These are phyloP conservation scores for Periparus ater DNA, from an alignment of 2,797 vertebrate genomes.

Conservation along the genomic window DNA sequence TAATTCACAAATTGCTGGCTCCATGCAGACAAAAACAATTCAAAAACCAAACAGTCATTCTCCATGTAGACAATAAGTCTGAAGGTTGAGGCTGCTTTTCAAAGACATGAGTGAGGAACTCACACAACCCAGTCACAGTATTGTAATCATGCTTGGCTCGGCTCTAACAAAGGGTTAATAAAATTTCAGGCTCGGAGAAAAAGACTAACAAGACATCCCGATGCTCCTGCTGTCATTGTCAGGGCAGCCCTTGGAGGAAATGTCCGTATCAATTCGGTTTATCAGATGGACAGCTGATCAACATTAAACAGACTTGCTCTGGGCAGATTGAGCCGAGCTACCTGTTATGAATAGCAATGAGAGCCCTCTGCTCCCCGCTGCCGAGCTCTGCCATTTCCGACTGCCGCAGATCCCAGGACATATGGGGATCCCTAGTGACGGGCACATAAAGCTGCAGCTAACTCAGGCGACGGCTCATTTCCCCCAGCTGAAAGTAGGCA, in stretches of 20 bases:
- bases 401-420: conserved; percentile 75
- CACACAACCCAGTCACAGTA: not conserved
- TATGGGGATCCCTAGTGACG: conserved; percentile 82
- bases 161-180: conserved; percentile 73
- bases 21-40: not conserved
- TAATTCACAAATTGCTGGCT: not conserved
- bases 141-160: not conserved
- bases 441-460: conserved; percentile 77
- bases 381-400: conserved; percentile 62
- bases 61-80: not conserved
- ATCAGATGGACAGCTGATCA: conserved; percentile 81
- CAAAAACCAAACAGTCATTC: not conserved
- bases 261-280: conserved; percentile 72
- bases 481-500: conserved; percentile 78
- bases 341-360: conserved; percentile 80
- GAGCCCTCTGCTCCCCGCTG: conserved; percentile 66
- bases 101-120: not conserved
- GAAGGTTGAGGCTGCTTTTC: not conserved
- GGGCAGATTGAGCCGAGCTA: conserved; percentile 73
- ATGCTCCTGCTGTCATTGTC: conserved; percentile 71
- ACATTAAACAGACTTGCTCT: conserved; percentile 81
- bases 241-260: conserved; percentile 74
- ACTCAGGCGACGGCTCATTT: conserved; percentile 79
- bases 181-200: conserved; percentile 38
- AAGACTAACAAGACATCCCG: conserved; percentile 74